Evolutionary conservation across 2,888 invertebrate species (phyloP).

Genomic region (Cynaeus angustus): DNA sequence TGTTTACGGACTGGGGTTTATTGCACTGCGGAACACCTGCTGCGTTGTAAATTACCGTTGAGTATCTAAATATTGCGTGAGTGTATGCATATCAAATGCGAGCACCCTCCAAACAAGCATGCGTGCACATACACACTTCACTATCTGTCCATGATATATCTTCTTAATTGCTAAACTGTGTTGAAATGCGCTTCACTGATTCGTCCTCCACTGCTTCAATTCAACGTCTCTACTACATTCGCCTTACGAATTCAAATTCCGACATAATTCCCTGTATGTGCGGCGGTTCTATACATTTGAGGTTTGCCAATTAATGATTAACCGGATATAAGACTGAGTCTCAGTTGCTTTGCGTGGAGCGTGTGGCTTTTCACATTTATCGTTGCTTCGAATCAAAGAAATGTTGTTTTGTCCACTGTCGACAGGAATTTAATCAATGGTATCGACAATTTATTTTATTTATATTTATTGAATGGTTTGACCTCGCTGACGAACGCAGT

Average conservation of each 20-base stretch:
- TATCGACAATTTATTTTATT: constrained; percentile 25
- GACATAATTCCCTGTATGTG: constrained; percentile 41
- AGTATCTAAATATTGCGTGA: constrained; percentile 69
- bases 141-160: constrained; percentile 50
- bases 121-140: constrained; percentile 44
- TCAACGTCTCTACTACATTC: constrained; percentile 43
- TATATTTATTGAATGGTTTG: constrained; percentile 18
- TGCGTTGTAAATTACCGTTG: constrained; percentile 66
- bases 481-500: constrained; percentile 34
- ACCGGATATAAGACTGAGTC: constrained; percentile 23
- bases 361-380: constrained; percentile 13
- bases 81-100: constrained; percentile 54
- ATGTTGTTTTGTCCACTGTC: constrained; percentile 14
- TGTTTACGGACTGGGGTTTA: constrained; percentile 53
- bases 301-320: constrained; percentile 44
- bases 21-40: constrained; percentile 66
- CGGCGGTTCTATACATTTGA: constrained; percentile 39
- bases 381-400: not conserved
- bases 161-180: constrained; percentile 54
- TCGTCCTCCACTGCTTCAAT: constrained; percentile 45
- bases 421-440: constrained; percentile 27
- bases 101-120: constrained; percentile 45
- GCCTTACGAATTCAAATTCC: constrained; percentile 37
- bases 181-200: constrained; percentile 52
- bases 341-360: too few relatives aligned